Conservation (phyloP, 2,113 vertebrate species). For the Chelonoidis abingdonii region DNA sequence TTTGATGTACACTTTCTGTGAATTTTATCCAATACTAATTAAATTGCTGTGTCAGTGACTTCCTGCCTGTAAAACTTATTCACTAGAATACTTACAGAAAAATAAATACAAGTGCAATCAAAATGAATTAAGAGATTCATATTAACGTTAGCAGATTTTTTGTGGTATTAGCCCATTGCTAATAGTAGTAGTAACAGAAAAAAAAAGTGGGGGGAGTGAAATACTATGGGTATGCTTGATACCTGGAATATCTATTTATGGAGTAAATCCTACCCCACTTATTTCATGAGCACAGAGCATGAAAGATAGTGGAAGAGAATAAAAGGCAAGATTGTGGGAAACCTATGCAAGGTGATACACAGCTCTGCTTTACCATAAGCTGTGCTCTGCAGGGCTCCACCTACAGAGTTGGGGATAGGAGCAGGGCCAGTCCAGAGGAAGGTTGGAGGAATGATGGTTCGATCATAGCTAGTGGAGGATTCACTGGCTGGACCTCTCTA, state of each 20-base stretch:
- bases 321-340: neutral
- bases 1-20: neutral
- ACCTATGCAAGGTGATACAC: neutral
- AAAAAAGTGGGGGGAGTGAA: neutral
- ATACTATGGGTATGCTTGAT: neutral
- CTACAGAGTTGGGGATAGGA: neutral
- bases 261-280: neutral
- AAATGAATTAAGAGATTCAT: neutral
- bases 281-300: neutral
- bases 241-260: neutral
- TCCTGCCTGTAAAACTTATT: constrained; percentile 25
- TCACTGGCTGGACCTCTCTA: neutral
- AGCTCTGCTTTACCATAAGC: neutral
- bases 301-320: neutral
- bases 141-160: neutral
- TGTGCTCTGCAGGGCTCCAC: neutral
- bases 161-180: neutral
- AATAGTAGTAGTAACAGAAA: neutral
- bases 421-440: neutral
- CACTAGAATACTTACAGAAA: constrained; percentile 16
- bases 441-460: neutral
- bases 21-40: neutral
- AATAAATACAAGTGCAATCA: neutral
- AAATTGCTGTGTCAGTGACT: constrained; percentile 16
- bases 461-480: neutral